phyloP scores from a whole-genome alignment of 1,140 invertebrate genomes.

The Aphelinus atriplicis region DNA sequence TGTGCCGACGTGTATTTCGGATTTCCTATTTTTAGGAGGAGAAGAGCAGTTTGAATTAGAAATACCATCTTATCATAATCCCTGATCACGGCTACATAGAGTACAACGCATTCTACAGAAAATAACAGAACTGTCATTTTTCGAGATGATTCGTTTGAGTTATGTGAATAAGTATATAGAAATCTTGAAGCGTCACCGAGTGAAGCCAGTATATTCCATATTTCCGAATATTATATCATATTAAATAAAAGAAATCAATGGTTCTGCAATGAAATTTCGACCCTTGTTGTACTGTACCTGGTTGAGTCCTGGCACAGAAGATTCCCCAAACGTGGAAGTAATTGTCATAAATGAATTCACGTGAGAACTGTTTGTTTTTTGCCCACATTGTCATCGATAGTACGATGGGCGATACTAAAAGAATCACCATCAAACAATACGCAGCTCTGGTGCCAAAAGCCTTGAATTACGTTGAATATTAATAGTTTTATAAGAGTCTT shows the following conservation, averaged over 20 bases:
- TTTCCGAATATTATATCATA: too few species aligned
- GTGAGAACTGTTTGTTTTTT: not conserved
- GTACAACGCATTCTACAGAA: too few species aligned
- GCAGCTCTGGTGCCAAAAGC: conserved; percentile 10
- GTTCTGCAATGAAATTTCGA: too few species aligned
- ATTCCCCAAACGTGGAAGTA: conserved; percentile 16
- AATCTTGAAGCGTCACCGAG: too few species aligned
- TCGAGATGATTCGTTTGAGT: too few species aligned
- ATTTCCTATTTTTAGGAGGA: not conserved
- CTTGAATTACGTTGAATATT: not conserved
- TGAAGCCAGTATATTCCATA: too few species aligned
- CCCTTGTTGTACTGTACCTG: not conserved
- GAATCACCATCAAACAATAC: not conserved
- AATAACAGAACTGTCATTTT: not conserved
- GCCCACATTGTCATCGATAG: not conserved
- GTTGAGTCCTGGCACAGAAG: not conserved
- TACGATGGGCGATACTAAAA: conserved; percentile 7
- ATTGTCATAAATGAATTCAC: not conserved
- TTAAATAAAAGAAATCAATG: too few species aligned
- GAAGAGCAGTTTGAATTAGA: too few species aligned
- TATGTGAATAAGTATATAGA: not conserved
- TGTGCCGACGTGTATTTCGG: conserved; percentile 18
- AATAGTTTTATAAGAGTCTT: not conserved
- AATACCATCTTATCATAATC: too few species aligned
- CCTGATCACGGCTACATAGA: too few species aligned